A percentile compares a stretch with the other conserved stretches of the same genome.
phyloP scores from a whole-genome alignment of 1,140 invertebrate genomes.

The Papilio polyxenes region DNA sequence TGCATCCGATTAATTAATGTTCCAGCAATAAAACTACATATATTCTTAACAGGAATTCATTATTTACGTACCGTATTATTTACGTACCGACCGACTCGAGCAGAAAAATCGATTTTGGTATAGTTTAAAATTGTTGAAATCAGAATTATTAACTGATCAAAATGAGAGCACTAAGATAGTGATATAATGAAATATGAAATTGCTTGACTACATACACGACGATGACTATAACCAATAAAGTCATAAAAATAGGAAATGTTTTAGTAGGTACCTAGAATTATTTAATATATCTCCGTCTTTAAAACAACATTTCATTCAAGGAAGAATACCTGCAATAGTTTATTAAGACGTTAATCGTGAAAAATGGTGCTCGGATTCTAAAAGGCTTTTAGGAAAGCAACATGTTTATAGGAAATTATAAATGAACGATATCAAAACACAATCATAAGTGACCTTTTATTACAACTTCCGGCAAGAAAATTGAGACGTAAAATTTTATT shows the following conservation, averaged over 20 bases:
- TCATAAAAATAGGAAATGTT: neutral
- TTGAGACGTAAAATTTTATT: neutral
- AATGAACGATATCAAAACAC: too few species aligned
- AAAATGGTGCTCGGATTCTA: too few species aligned
- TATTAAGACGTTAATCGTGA: neutral
- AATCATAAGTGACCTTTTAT: neutral
- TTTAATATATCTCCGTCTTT: too few species aligned
- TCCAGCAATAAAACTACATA: slow-evolving; percentile 13
- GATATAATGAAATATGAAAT: too few species aligned
- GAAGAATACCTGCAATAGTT: too few species aligned
- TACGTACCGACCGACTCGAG: too few species aligned
- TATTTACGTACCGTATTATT: too few species aligned
- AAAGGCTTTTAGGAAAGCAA: too few species aligned
- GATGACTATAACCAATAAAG: too few species aligned
- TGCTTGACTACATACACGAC: too few species aligned
- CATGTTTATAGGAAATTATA: too few species aligned
- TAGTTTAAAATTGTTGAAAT: neutral
- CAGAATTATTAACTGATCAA: neutral
- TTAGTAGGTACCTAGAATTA: neutral
- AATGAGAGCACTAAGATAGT: neutral
- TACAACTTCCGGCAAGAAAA: neutral
- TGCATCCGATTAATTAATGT: neutral
- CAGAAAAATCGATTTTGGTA: neutral
- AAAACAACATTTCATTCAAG: too few species aligned
- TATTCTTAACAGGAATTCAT: neutral